phyloP scores from a whole-genome alignment of 1,140 invertebrate species.

The Drosophila repleta region DNA sequence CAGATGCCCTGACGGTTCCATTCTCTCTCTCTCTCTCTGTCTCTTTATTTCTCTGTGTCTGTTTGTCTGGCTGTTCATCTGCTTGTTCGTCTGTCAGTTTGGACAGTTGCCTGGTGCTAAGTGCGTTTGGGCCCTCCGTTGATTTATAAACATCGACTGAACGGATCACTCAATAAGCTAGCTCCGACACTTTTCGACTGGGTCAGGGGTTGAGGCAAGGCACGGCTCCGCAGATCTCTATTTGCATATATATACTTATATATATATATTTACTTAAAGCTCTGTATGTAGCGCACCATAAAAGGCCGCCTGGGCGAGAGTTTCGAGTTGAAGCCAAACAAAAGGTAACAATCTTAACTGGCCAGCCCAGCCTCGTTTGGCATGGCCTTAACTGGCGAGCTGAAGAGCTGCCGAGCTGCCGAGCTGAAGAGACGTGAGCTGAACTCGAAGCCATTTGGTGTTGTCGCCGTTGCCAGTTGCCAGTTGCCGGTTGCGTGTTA shows the following conservation, averaged over 20 bases:
- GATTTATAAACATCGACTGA: constrained; percentile 39
- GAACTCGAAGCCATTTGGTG: constrained; percentile 22
- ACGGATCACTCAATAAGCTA: constrained; percentile 43
- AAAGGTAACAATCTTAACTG: constrained; percentile 42
- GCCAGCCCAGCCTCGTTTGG: constrained; percentile 29
- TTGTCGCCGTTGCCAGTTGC: constrained; percentile 32
- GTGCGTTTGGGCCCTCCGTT: background rate
- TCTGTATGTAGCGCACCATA: constrained; percentile 36
- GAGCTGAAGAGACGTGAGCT: constrained; percentile 15
- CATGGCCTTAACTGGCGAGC: constrained; percentile 40
- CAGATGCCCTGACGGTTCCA: background rate
- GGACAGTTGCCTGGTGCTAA: background rate
- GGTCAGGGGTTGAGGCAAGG: constrained; percentile 10
- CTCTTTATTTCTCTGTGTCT: background rate
- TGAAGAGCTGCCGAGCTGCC: constrained; percentile 5
- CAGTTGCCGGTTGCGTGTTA: constrained; percentile 54
- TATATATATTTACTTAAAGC: background rate
- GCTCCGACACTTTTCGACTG: constrained; percentile 11
- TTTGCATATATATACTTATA: constrained; percentile 25
- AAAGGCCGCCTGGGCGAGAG: constrained; percentile 37
- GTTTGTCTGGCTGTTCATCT: background rate
- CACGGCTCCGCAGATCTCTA: constrained; percentile 11
- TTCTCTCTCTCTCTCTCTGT: background rate
- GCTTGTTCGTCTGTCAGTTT: background rate
- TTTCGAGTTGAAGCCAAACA: constrained; percentile 31